Evolutionary conservation across 2,113 vertebrate genomes (phyloP), one percentile per base, ranked within the genome.

Genomic region (Leuciscus idus): DNA sequence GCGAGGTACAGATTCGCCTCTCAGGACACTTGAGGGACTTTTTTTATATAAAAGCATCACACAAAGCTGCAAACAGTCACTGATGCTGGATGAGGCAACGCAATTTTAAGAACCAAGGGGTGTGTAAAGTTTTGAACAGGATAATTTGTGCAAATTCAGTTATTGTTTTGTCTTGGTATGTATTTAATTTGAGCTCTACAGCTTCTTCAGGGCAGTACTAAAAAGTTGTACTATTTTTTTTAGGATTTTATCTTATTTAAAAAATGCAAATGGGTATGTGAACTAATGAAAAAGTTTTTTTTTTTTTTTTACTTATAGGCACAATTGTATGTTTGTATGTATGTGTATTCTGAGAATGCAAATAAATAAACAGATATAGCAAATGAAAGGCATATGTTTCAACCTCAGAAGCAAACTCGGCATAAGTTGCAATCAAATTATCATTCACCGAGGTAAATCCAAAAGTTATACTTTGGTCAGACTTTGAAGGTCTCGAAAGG

Each of bases 381-480:
- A 72, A 39, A 72, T 11, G 0, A 39, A 36, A 36, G 7, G 7
- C 17, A 68, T 8, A 36, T 10, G 17, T 70, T 77, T 57, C 6
- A 57, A 57, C 26, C 52, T 59, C 9, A 78, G 19, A 52, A 52
- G 26, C 11, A 70, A 83, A 55, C 46, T 68, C 23, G 4, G 4
- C 39, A 33, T 70, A 52, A 62, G 6, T 15, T 66, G 57, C 39
- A 77, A 10, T 80, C 61, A 79, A 70, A 43, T 52, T 23, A 70
- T 26, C 62, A 30, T 61, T 13, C 33, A 73, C 59, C 7, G 9
- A n/a, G 17, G 46, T 52, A 83, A 50, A 52, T 81, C 28, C 23
- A 57, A 77, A 83, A 86, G 70, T 86, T 86, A 73, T 7, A 83
- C 80, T 86, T 55, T 55, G 48, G 81, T 83, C 48, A 36, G 64